Base-by-base conservation (phyloP, 1,140 invertebrate genomes). In the Bombus cullumanus region DNA sequence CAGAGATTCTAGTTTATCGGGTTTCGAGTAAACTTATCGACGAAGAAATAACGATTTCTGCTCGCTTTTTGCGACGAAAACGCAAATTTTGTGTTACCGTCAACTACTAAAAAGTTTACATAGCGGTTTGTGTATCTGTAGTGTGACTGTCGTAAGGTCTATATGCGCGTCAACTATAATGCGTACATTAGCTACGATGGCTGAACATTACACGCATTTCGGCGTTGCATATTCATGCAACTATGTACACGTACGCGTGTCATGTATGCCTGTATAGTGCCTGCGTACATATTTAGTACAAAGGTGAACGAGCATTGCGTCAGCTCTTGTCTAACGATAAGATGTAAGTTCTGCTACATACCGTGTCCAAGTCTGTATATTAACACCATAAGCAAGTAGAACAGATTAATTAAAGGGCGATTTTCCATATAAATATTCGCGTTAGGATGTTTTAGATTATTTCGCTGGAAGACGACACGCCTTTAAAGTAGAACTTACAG, bases 121-220 rank as follows among this genome's bases (percentile, higher is more conserved):
- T n/a, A 69, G 10, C 28, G 47, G 43, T 78, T 68, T 57, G 25
- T 47, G 62, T 53, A 34, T 83, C 74, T n/a, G 25, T 37, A 47
- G n/a, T 53, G 53, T 37, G 76, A 71, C 76, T 62, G 76, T 80
- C 68, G 72, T 53, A 66, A 66, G 72, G 72, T 53, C 57, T 85
- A 62, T 69, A 72, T 53, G 76, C 83, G 37, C 68, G 39, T 72
- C 83, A 59, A 59, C 75, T 72, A 80, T 85, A 80, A 85, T 80
- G 53, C 77, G 77, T 85, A 80, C 80, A 72, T 85, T 80, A 80
- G 47, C 76, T 80, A 85, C 76, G 83, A 85, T 71, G 83, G 57
- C 53, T 80, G 83, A 85, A 62, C 76, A 72, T 85, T 85, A 85
- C 83, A 85, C 83, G 83, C 66, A 80, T 80, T 85, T 85, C 83